Percentiles rank a stretch among this genome's conserved stretches.
Evolutionary conservation across 2,113 vertebrate species (phyloP).

Genomic region (Poecile atricapillus): DNA sequence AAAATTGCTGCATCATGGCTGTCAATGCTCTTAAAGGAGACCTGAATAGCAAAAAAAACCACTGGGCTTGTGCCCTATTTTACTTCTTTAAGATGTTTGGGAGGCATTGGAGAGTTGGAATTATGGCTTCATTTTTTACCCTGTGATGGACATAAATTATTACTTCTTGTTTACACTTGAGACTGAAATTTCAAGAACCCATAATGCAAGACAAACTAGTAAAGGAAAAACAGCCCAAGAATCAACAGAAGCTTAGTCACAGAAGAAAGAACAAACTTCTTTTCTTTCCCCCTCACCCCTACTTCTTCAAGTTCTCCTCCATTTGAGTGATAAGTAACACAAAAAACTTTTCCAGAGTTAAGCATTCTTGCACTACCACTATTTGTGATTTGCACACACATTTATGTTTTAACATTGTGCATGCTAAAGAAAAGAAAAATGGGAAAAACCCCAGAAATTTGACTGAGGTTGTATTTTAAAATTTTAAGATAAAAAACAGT

Average conservation of each 20-base stretch:
- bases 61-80: conserved; percentile 65
- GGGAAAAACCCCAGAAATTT: background rate
- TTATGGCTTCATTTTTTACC: background rate
- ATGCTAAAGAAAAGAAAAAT: background rate
- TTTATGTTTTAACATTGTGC: background rate
- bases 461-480: background rate
- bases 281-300: background rate
- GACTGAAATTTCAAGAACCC: background rate
- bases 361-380: background rate
- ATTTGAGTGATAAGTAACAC: background rate
- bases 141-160: background rate
- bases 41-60: conserved; percentile 58
- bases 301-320: background rate
- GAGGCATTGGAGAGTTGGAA: background rate
- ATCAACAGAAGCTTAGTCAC: background rate
- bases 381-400: background rate
- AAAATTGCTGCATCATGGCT: conserved; percentile 62
- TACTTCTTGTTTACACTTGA: background rate
- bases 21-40: conserved; percentile 64
- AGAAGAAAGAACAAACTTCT: background rate
- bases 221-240: background rate
- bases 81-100: conserved; percentile 51
- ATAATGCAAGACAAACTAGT: background rate
- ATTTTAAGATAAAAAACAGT: background rate
- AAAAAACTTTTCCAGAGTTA: background rate